Evolutionary conservation across 2,888 invertebrate species (phyloP), one percentile per base, ranked within the genome.

Genomic region (Leptopilina syphax): DNA sequence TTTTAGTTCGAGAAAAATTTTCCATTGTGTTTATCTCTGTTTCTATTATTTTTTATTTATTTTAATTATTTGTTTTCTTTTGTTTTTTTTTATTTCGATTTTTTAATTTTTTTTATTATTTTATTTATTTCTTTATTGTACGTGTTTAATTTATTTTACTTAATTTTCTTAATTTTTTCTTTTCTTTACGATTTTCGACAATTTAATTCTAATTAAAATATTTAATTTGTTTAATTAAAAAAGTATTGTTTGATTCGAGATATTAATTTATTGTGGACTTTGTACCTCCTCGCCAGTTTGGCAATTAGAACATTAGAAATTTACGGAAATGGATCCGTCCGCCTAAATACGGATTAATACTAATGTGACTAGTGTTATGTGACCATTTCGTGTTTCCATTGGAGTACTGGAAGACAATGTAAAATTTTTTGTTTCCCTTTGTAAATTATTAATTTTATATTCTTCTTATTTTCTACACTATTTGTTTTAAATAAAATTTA

Each of bases 371-470:
- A 8, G 70, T 70, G 5, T 50, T 50, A 13, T 54, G 27, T 27
- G 27, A 70, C 27, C 34, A 70, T 70, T 70, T 70, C 65, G 65
- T 65, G 34, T 13, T 70, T 70, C n/a, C n/a, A 70, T 8, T 70
- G 34, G 24, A 54, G n/a, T 34, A 50, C 68, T 10, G 3, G 18
- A 3, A 10, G 12, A 8, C 5, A 50, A 7, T 24, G 10, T 65
- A 27, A 65, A 18, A 65, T 65, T 18, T 27, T 24, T 27, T 10
- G 27, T 24, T 8, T 27, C 10, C 27, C 10, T 18, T 9, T 24
- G 27, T 5, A 8, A 3, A 10, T 18, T 2, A 65, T 12, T 12
- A 6, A 34, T 27, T 3, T 24, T 27, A 60, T 60, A 1, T 12
- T 60, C 5, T 7, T 47, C 7, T 47, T 34, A 2, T 34, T 34